phyloP scores from a whole-genome alignment of 1,140 invertebrate species.

The Macrobrachium nipponense region DNA sequence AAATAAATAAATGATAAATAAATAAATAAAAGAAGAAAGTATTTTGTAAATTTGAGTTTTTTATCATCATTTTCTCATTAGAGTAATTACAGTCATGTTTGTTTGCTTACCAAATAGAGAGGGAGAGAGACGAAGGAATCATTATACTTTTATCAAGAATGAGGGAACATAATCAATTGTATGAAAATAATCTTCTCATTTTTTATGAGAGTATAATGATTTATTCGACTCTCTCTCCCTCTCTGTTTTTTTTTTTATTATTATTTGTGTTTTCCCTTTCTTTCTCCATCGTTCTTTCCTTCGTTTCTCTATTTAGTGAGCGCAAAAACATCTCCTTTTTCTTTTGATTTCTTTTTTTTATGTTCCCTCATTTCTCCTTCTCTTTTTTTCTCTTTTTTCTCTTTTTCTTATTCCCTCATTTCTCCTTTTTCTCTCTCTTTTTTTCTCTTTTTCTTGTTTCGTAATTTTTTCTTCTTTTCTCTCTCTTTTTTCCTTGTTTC shows the following conservation, averaged over 20 bases:
- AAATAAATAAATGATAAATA: no score
- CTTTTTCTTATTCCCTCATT: no score
- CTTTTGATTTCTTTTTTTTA: no score
- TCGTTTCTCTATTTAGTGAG: background rate
- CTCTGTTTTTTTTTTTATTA: background rate
- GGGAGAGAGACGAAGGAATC: background rate
- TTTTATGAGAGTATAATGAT: background rate
- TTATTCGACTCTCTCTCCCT: background rate
- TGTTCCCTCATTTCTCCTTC: no score
- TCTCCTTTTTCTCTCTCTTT: no score
- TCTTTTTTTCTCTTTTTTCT: no score
- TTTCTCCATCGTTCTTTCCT: conserved; percentile 15
- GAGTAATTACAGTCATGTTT: background rate
- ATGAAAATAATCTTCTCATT: no score
- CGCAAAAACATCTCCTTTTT: no score
- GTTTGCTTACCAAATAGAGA: no score
- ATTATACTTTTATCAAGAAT: background rate
- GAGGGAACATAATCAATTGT: no score
- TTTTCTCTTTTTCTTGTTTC: no score
- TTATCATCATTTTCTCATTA: background rate
- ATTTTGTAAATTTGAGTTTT: background rate
- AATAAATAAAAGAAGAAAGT: background rate
- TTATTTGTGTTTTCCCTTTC: background rate
- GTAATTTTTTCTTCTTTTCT: no score
- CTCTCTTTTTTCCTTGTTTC: background rate